Base-by-base conservation (phyloP, 1,140 invertebrate genomes). In the Temnothorax longispinosus region DNA sequence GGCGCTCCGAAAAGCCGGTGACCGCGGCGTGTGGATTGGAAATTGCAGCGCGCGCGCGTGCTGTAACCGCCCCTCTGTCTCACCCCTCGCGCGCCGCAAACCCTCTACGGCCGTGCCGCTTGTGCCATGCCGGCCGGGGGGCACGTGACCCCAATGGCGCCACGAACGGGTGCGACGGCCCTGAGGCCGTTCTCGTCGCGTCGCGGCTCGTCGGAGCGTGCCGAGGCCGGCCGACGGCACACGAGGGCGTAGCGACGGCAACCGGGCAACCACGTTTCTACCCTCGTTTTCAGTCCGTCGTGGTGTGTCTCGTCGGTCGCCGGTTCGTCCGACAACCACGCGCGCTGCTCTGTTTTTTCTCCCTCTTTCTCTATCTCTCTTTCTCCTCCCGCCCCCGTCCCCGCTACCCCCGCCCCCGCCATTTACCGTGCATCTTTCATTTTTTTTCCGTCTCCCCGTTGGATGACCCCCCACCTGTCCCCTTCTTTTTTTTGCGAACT, bases 221-320 rank as follows among this genome's bases (percentile, higher is more conserved):
- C 84, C 93, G 93, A 87, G 87, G 86, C 85, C 87, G 84, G 71
- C 92, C 94, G 94, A 95, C 64, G 62, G 75, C 64, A 64, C 91
- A 86, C 94, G 93, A 94, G 90, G 91, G 90, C 92, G 93, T 94
- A 92, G 93, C 93, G 94, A 94, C 86, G 38, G 27, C 27, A 27
- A 27, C 27, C 27, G 1, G 93, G 94, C 93, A 94, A 95, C 92
- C 94, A 95, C 94, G 94, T 94, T 95, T 93, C 91, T 93, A 94
- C 94, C 94, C 94, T 93, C 92, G 75, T 91, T 85, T 92, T 94
- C 96, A 94, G 94, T 94, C 90, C 93, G 93, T 94, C 94, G 94
- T 92, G 91, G 90, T 91, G 87, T 92, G 88, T 91, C 85, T 88
- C 77, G 75, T 87, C 88, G 85, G 78, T 77, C 86, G 78, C 85